Evolutionary conservation across 2,113 vertebrate species (phyloP), one percentile per base, ranked within the genome.

Genomic region (Epinephelus fuscoguttatus): DNA sequence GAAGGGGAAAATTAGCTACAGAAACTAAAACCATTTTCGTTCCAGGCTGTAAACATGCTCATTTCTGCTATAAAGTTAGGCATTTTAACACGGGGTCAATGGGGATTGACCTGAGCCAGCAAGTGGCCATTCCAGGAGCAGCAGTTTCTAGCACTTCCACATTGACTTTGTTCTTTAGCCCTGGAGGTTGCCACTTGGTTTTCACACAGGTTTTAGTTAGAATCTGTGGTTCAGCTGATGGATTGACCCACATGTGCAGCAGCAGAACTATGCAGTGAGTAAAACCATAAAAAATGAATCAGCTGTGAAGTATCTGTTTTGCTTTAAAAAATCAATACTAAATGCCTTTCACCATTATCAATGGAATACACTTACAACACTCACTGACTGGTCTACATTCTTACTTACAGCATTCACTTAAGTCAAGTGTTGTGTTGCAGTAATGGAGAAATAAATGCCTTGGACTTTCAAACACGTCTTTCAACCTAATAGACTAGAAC

Each of bases 281-380:
- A 70, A 84, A 89, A 70, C 25, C 68, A 81, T 56, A 45, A 69
- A 72, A 30, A 84, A 80, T 60, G 80, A 84, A 81, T 27, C 63
- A 62, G 40, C 49, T 70, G 68, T 55, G 60, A 84, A 68, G 62
- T 45, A 84, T 83, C 71, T 84, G 73, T 68, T 84, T 78, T 59
- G 68, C 59, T 74, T 66, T 61, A 70, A 56, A 76, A 88, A 88
- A 90, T 88, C 88, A 80, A 91, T 86, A 80, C 75, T 37, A 72
- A 85, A 83, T 70, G 68, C 49, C 23, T 84, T 80, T 84, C 53
- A 74, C 53, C 11, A 42, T 84, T 86, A 86, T 88, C 76, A 84
- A 63, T 73, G 59, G 53, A 81, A 81, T 71, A 60, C 73, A 89
- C 70, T 75, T 76, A 77, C 68, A 75, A 72, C 55, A 61, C 30